Evolutionary conservation across 1,140 invertebrate genomes (phyloP), one percentile per base, ranked within the genome.

Genomic region (Adelges cooleyi): DNA sequence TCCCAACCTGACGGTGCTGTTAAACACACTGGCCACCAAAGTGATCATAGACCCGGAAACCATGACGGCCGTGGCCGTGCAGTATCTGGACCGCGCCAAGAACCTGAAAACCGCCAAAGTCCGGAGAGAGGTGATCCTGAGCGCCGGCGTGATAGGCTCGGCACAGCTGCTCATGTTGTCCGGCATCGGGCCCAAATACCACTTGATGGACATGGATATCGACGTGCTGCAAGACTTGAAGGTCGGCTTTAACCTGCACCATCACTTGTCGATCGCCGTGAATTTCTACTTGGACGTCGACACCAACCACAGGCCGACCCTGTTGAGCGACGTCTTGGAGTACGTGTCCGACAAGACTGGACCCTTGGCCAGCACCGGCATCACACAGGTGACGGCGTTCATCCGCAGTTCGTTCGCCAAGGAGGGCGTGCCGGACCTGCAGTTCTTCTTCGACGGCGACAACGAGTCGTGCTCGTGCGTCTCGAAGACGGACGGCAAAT

Each of bases 101-200:
- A 62, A 77, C 22, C 80, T 78, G 51, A 78, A 81, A 69, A 70
- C 84, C 33, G 79, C 84, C 33, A 74, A 83, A 40, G 89, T 89
- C 0, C 81, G 76, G 11, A 91, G 87, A 71, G 94, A 97, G 75
- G 76, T 85, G 1, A 80, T 84, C 59, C 67, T 84, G 15, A 79
- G 78, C 27, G 90, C 83, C 1, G 95, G 95, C 1, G 80, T 91
- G 0, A 80, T 98, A 0, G 93, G 94, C 72, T 90, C 91, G 1
- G 89, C 94, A 0, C 92, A 97, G 70, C 70, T 98, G 0, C 74
- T 98, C 8, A 93, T 96, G 89, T 74, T 96, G 0, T 93, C 90
- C 1, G 95, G 78, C 73, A 65, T 76, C 69, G 56, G 71, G 72
- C 42, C 71, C 17, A 69, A 51, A 40, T 65, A 68, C 11, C 70